Evolutionary conservation across 2,888 invertebrate species (phyloP).

Genomic region (Ennomos erosarius): DNA sequence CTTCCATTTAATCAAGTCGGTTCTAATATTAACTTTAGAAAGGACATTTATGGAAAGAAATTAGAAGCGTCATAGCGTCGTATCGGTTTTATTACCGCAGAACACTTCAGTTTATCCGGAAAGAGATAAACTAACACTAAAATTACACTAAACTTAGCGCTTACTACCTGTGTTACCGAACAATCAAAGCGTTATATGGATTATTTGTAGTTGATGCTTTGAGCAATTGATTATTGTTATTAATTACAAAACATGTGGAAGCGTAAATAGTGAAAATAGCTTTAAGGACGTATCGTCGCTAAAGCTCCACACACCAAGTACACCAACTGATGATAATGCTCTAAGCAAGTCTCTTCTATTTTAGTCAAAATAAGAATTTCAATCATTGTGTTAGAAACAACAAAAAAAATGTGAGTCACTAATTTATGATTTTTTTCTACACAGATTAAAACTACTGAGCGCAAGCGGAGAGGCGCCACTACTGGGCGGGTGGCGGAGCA

Average conservation of each 20-base stretch:
- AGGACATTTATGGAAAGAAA: slow-evolving; percentile 32
- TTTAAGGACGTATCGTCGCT: too few relatives aligned
- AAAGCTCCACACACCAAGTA: too few relatives aligned
- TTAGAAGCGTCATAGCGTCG: slow-evolving; percentile 36
- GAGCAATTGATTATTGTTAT: too few relatives aligned
- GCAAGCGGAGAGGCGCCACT: slow-evolving; percentile 91
- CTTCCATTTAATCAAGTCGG: slow-evolving; percentile 16
- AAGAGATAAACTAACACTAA: slow-evolving; percentile 40
- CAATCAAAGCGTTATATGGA: slow-evolving; percentile 20
- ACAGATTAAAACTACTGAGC: slow-evolving; percentile 88
- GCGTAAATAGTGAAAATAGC: too few relatives aligned
- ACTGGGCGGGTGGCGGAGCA: slow-evolving; percentile 88
- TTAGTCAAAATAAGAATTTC: too few relatives aligned
- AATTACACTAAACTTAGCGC: slow-evolving; percentile 35
- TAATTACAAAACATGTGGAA: too few relatives aligned
- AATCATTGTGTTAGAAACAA: too few relatives aligned
- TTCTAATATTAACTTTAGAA: slow-evolving; percentile 25
- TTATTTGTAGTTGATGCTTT: slow-evolving; percentile 13
- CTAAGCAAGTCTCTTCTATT: too few relatives aligned
- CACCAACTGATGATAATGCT: too few relatives aligned
- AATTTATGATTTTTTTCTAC: too few relatives aligned
- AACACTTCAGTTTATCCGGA: slow-evolving; percentile 39
- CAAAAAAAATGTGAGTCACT: too few relatives aligned
- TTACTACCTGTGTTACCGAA: slow-evolving; percentile 33
- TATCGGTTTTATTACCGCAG: slow-evolving; percentile 34